Evolutionary conservation across 2,113 vertebrate genomes (phyloP).

Genomic region (Origma solitaria): DNA sequence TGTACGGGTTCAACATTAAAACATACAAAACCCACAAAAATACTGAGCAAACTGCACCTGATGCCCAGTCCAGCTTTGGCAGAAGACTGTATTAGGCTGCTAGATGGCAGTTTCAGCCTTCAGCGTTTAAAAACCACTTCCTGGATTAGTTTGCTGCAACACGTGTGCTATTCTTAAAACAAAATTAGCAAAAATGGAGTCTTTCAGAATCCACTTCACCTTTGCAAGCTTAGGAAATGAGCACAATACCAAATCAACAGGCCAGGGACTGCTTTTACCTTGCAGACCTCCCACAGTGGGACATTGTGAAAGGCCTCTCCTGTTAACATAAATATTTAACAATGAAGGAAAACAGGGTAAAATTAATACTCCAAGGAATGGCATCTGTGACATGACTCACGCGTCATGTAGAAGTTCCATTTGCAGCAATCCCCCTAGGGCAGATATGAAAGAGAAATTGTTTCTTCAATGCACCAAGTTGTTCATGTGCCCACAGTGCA

Average conservation of each 20-base stretch:
- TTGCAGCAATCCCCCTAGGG: not conserved
- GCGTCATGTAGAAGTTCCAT: accelerated
- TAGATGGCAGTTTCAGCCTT: not conserved
- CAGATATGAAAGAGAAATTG: not conserved
- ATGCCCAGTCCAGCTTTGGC: not conserved
- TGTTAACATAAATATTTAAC: not conserved
- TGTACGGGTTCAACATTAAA: not conserved
- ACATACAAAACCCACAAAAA: not conserved
- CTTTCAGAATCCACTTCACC: not conserved
- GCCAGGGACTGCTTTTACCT: not conserved
- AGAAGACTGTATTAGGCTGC: not conserved
- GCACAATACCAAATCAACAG: not conserved
- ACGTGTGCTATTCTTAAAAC: accelerated
- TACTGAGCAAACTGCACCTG: not conserved
- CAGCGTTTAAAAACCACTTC: not conserved
- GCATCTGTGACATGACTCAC: not conserved
- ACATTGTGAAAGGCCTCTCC: not conserved
- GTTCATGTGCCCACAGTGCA: not conserved
- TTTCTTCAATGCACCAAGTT: not conserved
- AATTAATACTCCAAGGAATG: not conserved
- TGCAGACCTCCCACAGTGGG: not conserved
- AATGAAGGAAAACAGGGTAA: not conserved
- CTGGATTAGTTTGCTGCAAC: not conserved
- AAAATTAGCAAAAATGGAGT: not conserved
- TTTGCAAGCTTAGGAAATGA: not conserved